A percentile compares a stretch with the other conserved stretches of the same genome.
Evolutionary conservation across 2,113 vertebrate species (phyloP).

Genomic region (Poicephalus meyeri): DNA sequence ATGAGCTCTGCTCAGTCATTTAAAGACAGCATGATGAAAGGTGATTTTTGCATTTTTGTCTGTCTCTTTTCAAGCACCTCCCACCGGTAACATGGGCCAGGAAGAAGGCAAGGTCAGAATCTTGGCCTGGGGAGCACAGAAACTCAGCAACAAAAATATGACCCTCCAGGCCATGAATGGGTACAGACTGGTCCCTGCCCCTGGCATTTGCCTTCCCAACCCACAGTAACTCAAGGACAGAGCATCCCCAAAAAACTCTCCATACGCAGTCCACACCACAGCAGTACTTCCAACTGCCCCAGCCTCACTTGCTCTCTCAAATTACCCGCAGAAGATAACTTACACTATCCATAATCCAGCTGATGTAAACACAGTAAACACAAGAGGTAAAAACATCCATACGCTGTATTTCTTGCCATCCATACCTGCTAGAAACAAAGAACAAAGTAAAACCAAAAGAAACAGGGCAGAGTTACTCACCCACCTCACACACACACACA

Average conservation of each 20-base stretch:
- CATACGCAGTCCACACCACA: neutral
- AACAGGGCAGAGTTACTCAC: neutral
- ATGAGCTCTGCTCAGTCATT: neutral
- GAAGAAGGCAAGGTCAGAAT: neutral
- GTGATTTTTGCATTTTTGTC: neutral
- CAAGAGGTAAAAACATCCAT: slow-evolving; percentile 88
- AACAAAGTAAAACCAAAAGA: neutral
- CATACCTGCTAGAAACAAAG: slow-evolving; percentile 71
- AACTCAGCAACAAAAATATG: neutral
- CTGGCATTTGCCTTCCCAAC: neutral
- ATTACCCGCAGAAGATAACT: slow-evolving; percentile 60
- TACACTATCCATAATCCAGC: slow-evolving; percentile 90
- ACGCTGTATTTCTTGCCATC: slow-evolving; percentile 82
- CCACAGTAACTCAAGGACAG: neutral
- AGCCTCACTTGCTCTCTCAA: neutral
- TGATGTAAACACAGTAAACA: slow-evolving; percentile 83
- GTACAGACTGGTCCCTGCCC: neutral
- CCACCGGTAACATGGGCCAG: neutral
- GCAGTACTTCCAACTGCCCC: rapidly evolving
- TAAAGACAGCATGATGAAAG: neutral
- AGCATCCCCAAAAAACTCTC: neutral
- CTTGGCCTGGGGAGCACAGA: neutral
- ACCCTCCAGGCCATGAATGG: neutral
- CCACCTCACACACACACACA: rapidly evolving
- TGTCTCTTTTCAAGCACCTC: neutral